Conservation (phyloP, 2,113 vertebrate genomes). For the Tetraodon nigroviridis region DNA sequence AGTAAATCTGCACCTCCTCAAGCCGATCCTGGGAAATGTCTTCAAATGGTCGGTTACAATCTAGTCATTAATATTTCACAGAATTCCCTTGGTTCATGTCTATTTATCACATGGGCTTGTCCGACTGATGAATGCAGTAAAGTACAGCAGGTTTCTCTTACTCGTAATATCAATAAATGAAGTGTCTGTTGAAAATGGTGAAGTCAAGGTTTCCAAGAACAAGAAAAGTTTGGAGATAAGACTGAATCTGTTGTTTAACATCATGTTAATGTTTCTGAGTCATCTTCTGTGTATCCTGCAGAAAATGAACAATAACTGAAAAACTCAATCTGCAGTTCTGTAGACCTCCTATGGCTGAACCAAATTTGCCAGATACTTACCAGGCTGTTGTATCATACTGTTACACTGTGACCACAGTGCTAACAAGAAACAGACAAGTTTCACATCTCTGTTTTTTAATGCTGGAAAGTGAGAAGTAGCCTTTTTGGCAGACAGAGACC, state of each 20-base stretch:
- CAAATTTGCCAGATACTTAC: too few species aligned
- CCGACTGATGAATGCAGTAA: constrained; percentile 15
- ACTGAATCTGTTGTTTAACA: too few species aligned
- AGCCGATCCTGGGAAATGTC: constrained; percentile 7
- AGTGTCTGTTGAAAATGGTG: constrained; percentile 6
- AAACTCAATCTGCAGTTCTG: too few species aligned
- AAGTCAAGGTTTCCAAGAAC: too few species aligned
- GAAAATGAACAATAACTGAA: too few species aligned
- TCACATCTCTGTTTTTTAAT: constrained; percentile 32
- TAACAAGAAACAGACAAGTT: constrained; percentile 24
- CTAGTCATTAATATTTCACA: constrained; percentile 5
- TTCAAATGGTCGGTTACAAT: constrained; percentile 5
- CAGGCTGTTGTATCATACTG: too few species aligned
- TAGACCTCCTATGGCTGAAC: too few species aligned
- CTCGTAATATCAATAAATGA: constrained; percentile 9
- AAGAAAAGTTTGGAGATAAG: too few species aligned
- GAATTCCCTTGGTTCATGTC: constrained; percentile 12
- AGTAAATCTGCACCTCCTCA: not conserved
- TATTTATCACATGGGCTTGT: constrained; percentile 10
- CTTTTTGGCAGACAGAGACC: not conserved
- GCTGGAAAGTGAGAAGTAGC: constrained; percentile 33
- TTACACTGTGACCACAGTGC: constrained; percentile 3
- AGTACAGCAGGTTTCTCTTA: constrained; percentile 17
- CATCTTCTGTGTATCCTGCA: too few species aligned
- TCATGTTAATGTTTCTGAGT: too few species aligned